Conservation (phyloP, 1,140 invertebrate genomes). For the Geopemphigus sp. region DNA sequence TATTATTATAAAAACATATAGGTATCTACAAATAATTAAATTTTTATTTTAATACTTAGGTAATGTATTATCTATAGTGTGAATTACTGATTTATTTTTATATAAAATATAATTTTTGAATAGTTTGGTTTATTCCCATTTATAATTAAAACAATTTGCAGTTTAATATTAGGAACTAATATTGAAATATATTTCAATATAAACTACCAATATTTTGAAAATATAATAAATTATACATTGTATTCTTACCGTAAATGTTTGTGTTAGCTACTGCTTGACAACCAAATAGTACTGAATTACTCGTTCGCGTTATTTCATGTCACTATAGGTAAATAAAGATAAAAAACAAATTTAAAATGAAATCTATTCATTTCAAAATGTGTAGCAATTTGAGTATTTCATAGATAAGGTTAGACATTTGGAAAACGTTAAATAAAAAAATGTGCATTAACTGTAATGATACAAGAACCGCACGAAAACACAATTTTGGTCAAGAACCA, state of each 20-base stretch:
- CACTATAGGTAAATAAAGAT: not conserved
- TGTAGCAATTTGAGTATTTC: not conserved
- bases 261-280: not conserved
- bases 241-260: slow-evolving; percentile 4
- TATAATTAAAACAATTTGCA: too few species aligned
- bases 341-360: not conserved
- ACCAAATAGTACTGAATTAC: not conserved
- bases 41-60: too few species aligned
- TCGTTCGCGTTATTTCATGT: not conserved
- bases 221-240: not conserved
- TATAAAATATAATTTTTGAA: too few species aligned
- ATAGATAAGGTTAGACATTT: not conserved
- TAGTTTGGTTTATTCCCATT: too few species aligned
- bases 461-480: too few species aligned
- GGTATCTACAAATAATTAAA: too few species aligned
- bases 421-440: not conserved
- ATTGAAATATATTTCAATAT: too few species aligned
- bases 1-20: too few species aligned
- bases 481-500: not conserved
- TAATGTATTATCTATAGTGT: too few species aligned
- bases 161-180: too few species aligned
- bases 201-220: not conserved
- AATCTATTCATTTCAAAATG: not conserved
- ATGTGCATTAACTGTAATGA: too few species aligned
- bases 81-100: too few species aligned